A percentile compares a stretch with the other conserved stretches of the same genome.
Conservation (phyloP, 2,113 vertebrate genomes). For the Epinephelus fuscoguttatus region DNA sequence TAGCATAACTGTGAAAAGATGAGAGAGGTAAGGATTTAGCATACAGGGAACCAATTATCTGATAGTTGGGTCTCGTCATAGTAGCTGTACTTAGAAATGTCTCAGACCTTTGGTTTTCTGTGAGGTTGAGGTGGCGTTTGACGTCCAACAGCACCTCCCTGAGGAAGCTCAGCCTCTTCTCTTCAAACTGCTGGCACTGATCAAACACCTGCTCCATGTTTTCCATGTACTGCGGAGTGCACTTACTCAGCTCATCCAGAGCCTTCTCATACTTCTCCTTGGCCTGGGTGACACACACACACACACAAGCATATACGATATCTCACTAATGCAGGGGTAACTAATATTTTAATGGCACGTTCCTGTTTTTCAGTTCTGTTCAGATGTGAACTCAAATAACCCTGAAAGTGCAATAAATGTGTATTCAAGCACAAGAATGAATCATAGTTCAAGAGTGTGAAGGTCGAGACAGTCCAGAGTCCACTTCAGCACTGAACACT, state of each 20-base stretch:
- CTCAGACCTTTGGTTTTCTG: constrained; percentile 91
- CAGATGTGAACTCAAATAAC: constrained; percentile 20
- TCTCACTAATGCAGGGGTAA: neutral
- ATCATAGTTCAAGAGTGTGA: constrained; percentile 8
- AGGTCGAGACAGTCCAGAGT: constrained; percentile 36
- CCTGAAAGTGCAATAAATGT: constrained; percentile 40
- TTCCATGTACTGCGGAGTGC: constrained; percentile 94
- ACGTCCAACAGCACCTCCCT: constrained; percentile 94
- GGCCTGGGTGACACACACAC: constrained; percentile 78
- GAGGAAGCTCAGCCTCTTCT: constrained; percentile 94
- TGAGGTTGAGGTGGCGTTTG: constrained; percentile 95
- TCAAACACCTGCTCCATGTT: constrained; percentile 96
- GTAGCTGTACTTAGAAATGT: neutral
- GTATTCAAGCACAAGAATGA: neutral
- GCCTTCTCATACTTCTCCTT: constrained; percentile 97
- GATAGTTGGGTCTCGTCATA: neutral
- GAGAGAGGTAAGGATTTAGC: neutral
- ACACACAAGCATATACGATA: constrained; percentile 7
- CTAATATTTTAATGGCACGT: neutral
- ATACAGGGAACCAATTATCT: no score
- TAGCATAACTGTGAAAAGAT: constrained; percentile 85
- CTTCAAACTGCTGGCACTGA: constrained; percentile 96
- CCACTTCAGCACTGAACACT: constrained; percentile 14
- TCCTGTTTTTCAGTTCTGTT: constrained; percentile 1
- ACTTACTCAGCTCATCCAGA: constrained; percentile 92